Conservation (phyloP, 2,113 vertebrate genomes). For the Gasterosteus nipponicus region DNA sequence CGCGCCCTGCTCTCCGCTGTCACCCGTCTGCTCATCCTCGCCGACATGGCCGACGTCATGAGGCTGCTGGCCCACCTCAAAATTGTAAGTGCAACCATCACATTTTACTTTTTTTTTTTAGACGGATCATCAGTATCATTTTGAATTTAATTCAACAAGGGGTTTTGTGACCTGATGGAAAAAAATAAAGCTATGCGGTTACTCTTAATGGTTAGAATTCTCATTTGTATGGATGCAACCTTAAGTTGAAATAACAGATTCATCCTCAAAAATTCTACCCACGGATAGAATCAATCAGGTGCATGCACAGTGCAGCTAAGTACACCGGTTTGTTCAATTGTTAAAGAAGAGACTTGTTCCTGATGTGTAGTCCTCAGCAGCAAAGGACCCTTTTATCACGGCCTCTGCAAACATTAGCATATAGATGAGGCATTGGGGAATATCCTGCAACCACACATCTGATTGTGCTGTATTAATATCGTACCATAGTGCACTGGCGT, state of each 20-base stretch:
- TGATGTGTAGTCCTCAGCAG: slow-evolving; percentile 1
- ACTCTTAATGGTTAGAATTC: not conserved
- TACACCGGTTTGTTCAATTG: not conserved
- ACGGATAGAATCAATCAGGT: not conserved
- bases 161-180: not conserved
- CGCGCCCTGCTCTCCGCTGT: slow-evolving; percentile 95
- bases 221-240: not conserved
- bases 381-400: slow-evolving; percentile 25
- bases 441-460: slow-evolving; percentile 23
- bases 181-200: not conserved
- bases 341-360: slow-evolving; percentile 3
- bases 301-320: not conserved
- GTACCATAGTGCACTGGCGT: slow-evolving; percentile 8
- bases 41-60: slow-evolving; percentile 99
- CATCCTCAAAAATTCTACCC: not conserved
- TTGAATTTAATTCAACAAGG: not conserved
- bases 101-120: not conserved
- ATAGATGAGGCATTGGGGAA: slow-evolving; percentile 49
- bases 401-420: slow-evolving; percentile 57
- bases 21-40: slow-evolving; percentile 96
- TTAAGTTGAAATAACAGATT: not conserved
- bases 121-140: no score
- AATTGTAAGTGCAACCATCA: slow-evolving; percentile 83
- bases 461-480: slow-evolving; percentile 28
- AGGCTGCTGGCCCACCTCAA: slow-evolving; percentile 96